Evolutionary conservation across 2,113 vertebrate genomes (phyloP), one percentile per base, ranked within the genome.

Genomic region (Eulemur macaco): DNA sequence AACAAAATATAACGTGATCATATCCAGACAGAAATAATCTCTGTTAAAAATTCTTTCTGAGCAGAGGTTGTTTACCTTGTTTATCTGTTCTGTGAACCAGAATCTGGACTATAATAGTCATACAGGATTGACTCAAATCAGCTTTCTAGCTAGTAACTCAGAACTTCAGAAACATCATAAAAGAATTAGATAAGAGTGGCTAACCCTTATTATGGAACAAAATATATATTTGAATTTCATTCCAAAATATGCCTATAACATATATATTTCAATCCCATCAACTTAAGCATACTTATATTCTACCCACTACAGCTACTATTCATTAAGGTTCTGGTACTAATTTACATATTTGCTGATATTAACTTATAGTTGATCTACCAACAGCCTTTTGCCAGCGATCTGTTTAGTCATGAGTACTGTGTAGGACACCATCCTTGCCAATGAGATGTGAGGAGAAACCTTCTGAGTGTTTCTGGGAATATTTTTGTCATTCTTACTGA

Each of bases 41-140:
- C 74, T 76, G 34, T 76, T 81, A 39, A 77, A 90, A 83, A 78
- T 64, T 87, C 11, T 95, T 86, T 95, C 45, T 71, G 71, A 64
- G 58, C 14, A 89, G 23, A 91, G 34, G 27, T 71, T 76, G 37
- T 21, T 96, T 89, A 74, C 18, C 31, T 84, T 58, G 12, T 39
- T 84, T 74, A 31, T 64, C 42, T 81, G 5, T 85, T 69, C 71
- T 80, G 29, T 42, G 1, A 88, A 76, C 29, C 20, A 89, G 47
- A 95, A 73, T 86, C 47, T 82, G 23, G 6, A 69, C 39, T 81
- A 10, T 45, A 87, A 27, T 54, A 39, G 47, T 86, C 39, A 82
- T 45, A 85, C 1, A 50, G 34, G 58, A 68, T 34, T 83, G 63
- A 21, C n/a, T 47, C 8, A 45, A n/a, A 56, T 54, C 27, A 81